Base-by-base conservation (phyloP, 1,140 invertebrate species). In the Pachypsylla venusta region DNA sequence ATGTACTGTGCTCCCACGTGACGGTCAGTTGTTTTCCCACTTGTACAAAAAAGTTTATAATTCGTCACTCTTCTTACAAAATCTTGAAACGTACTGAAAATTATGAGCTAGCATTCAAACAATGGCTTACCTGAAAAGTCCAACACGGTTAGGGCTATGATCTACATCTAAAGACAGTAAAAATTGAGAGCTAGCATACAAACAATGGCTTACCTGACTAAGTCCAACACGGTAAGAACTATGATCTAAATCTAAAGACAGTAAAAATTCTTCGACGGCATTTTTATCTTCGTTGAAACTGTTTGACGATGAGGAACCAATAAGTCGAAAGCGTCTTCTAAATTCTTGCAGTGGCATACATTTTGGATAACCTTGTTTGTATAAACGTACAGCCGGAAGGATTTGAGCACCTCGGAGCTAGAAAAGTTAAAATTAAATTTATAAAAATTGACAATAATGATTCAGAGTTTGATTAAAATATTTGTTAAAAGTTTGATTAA, bases 291-390 rank as follows among this genome's bases (percentile, higher is more conserved):
- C 79, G 28, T 73, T 69, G n/a, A 79, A 73, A 2, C 75, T 5
- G 42, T 66, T 63, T 10, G 66, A 58, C 26, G 64, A 69, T 69
- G 70, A 69, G 42, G 76, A 75, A 1, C 83, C 79, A 19, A 93
- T 69, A 2, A 91, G 74, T 26, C 82, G 77, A 71, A 93, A 93
- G 62, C 85, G 80, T 62, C 91, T 79, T 59, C 86, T 77, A 68
- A 98, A 96, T 73, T 96, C 93, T 25, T 80, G 76, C 53, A 93
- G 81, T 42, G 82, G 84, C 77, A 96, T 81, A 66, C 87, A 82
- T 68, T 92, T 89, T 2, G 93, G 93, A 73, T 89, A 96, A 28
- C 93, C 92, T 74, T 93, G 87, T 67, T 94, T 93, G 74, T 92
- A 84, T 48, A 96, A 76, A 20, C 93, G 78, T 12, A 93, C 82